Base-by-base conservation (phyloP, 2,888 invertebrate species). In the Petrolisthes cinctipes region DNA sequence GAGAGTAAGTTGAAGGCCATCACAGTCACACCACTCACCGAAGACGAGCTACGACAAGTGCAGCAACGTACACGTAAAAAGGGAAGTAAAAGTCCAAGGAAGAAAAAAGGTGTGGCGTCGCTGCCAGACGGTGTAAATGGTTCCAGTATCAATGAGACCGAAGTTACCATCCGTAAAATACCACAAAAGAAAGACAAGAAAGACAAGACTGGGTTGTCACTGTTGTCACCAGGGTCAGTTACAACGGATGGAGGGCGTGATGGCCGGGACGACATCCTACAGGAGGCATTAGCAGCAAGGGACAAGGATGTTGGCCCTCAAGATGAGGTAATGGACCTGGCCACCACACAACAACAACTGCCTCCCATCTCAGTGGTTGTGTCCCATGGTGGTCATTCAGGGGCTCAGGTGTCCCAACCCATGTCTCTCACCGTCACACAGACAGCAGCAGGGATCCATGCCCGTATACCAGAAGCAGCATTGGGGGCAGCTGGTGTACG, bases 331-430 rank as follows among this genome's bases (percentile, higher is more conserved):
- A 89, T 89, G 87, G 89, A 89, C 78, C 75, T 89, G 57, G 89
- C 89, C 61, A 89, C 89, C 37, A 85, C 85, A 14, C 85, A 84
- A 57, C 86, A 86, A 61, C 88, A 88, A 57, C 66, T 87, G 66
- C 87, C 89, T 14, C 89, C 89, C 71, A 89, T 89, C 75, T 89
- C 89, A 7, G 89, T 89, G 56, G 89, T 89, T 23, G 89, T 89
- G 76, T 87, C 89, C 23, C 89, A 89, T 57, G 78, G 82, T 79
- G 85, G 85, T 9, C 87, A 85, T 61, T 66, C 85, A 14, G 83
- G 85, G 53, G 83, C 79, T n/a, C 89, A 89, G 78, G 80, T 71
- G 11, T 51, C 86, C 66, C 87, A 88, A 56, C 85, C 89, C 78
- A 87, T 89, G 85, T 85, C 87, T 11, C 89, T 89, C 53, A 89